Evolutionary conservation across 1,140 invertebrate genomes (phyloP).

Genomic region (Tribolium castaneum): DNA sequence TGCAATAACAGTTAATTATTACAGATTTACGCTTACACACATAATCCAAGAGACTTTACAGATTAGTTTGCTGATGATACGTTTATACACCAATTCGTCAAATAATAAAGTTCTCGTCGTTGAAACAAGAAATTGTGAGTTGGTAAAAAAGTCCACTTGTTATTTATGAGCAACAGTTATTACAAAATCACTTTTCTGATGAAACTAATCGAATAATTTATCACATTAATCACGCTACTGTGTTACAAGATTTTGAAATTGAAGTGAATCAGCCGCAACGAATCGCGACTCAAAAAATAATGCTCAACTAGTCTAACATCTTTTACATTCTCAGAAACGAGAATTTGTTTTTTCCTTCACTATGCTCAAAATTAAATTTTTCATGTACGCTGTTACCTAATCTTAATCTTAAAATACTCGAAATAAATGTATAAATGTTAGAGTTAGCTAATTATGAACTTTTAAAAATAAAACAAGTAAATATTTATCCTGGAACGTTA

Average conservation of each 20-base stretch:
- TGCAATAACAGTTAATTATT: not conserved
- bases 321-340: not conserved
- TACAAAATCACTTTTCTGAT: conserved; percentile 2
- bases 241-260: conserved; percentile 10
- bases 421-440: no score
- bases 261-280: conserved; percentile 1
- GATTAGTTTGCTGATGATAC: no score
- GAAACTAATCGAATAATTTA: conserved; percentile 30
- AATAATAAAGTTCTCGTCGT: not conserved
- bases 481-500: not conserved
- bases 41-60: not conserved
- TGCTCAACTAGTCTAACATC: not conserved
- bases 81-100: not conserved
- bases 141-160: not conserved
- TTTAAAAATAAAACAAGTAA: not conserved
- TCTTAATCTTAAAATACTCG: no score
- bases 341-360: not conserved
- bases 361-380: not conserved
- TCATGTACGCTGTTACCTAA: no score
- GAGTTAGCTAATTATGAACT: not conserved
- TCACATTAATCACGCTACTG: conserved; percentile 18
- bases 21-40: not conserved
- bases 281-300: conserved; percentile 3
- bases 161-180: not conserved
- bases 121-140: not conserved